Evolutionary conservation across 2,888 invertebrate genomes (phyloP).

Genomic region (Andrena hattorfiana): DNA sequence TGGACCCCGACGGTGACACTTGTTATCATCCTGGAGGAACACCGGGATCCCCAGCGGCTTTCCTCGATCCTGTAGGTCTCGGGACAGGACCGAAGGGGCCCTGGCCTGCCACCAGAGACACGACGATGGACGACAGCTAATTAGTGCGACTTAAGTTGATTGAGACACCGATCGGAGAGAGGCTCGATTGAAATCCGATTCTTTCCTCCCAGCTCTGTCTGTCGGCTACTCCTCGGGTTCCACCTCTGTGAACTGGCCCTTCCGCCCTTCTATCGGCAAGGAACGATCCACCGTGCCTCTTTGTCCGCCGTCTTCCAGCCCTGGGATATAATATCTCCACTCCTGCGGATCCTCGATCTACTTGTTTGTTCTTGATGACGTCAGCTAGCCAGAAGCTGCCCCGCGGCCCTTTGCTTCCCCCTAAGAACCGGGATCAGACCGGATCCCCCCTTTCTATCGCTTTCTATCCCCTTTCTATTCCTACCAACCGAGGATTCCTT

Average conservation of each 20-base stretch:
- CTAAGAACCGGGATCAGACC: constrained; percentile 17
- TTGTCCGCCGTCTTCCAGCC: constrained; percentile 41
- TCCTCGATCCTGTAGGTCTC: too few species aligned
- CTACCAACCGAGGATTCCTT: background rate
- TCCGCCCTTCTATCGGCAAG: background rate
- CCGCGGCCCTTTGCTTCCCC: constrained; percentile 47
- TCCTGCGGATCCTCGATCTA: constrained; percentile 54
- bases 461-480: constrained; percentile 9
- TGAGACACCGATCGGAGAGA: background rate
- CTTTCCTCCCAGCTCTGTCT: constrained; percentile 6
- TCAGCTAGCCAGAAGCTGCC: constrained; percentile 61
- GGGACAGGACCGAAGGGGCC: background rate
- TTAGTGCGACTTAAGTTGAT: constrained; percentile 24
- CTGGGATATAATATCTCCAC: constrained; percentile 58
- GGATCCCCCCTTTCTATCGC: background rate
- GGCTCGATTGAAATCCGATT: constrained; percentile 39
- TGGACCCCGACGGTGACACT: constrained; percentile 17
- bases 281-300: constrained; percentile 11
- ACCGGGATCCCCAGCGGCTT: background rate
- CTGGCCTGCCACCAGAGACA: background rate
- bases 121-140: constrained; percentile 34
- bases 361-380: constrained; percentile 68
- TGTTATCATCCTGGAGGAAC: constrained; percentile 49
- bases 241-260: background rate
- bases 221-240: background rate